phyloP scores from a whole-genome alignment of 1,140 invertebrate species.

The Augochlora pura region DNA sequence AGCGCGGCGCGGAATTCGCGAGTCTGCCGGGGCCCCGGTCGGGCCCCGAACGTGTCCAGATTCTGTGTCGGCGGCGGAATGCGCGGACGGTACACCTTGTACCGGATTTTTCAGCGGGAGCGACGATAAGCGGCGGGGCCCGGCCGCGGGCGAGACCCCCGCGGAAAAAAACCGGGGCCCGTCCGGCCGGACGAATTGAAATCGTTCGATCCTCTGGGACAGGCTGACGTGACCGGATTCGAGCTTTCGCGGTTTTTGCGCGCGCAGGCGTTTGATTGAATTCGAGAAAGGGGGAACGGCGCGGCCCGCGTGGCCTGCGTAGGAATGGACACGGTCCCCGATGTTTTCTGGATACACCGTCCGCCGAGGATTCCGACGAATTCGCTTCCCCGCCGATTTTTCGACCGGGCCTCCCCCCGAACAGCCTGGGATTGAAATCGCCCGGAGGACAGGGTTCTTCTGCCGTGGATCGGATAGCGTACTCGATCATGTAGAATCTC shows the following conservation, averaged over 20 bases:
- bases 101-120: conserved; percentile 39
- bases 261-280: conserved; percentile 12
- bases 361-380: not conserved
- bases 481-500: too few relatives aligned
- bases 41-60: conserved; percentile 42
- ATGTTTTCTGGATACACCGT: not conserved
- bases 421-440: not conserved
- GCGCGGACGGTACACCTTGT: conserved; percentile 41
- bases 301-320: not conserved
- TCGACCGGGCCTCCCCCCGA: not conserved
- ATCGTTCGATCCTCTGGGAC: conserved; percentile 37
- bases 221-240: conserved; percentile 36
- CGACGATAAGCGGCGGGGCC: conserved; percentile 23
- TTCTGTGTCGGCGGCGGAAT: conserved; percentile 59
- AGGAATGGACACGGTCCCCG: not conserved
- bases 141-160: too few relatives aligned
- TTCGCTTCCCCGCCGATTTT: not conserved
- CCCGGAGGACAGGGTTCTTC: not conserved
- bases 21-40: not conserved
- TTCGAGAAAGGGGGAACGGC: not conserved
- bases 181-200: conserved; percentile 25
- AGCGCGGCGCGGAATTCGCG: conserved; percentile 54
- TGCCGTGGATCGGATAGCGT: not conserved
- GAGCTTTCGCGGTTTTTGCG: conserved; percentile 26
- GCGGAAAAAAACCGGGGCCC: not conserved